A percentile compares a stretch with the other conserved stretches of the same genome.
Conservation (phyloP, 2,113 vertebrate genomes). For the Carassius auratus region DNA sequence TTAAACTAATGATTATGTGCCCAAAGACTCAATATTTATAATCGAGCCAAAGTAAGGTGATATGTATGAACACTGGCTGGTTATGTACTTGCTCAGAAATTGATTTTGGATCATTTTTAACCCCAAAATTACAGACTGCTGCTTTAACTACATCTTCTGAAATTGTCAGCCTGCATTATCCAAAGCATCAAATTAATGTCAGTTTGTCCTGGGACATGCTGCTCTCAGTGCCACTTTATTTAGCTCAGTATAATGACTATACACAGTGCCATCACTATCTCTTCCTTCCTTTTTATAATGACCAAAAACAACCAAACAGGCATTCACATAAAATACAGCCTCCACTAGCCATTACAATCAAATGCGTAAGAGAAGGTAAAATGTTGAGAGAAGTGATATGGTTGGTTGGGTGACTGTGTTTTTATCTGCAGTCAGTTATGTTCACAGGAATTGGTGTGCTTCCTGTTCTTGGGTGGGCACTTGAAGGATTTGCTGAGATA, state of each 20-base stretch:
- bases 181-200: not conserved
- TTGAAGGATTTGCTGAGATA: not conserved
- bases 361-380: constrained; percentile 52
- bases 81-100: too few relatives aligned
- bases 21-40: not conserved
- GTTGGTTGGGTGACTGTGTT: constrained; percentile 53
- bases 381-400: constrained; percentile 47
- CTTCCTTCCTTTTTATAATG: constrained; percentile 31
- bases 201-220: not conserved
- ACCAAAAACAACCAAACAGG: constrained; percentile 28
- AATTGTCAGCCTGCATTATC: not conserved
- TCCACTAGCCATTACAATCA: constrained; percentile 48
- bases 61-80: too few relatives aligned
- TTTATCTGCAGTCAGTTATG: not conserved
- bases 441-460: constrained; percentile 35
- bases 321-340: constrained; percentile 13
- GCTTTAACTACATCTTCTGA: not conserved
- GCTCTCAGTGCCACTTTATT: constrained; percentile 18
- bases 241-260: constrained; percentile 23
- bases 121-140: too few relatives aligned
- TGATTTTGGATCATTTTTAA: too few relatives aligned
- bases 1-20: not conserved
- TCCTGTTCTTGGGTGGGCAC: constrained; percentile 6
- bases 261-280: constrained; percentile 16
- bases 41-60: too few relatives aligned